Conservation (phyloP, 2,888 invertebrate genomes). For the Aporophyla lueneburgensis region DNA sequence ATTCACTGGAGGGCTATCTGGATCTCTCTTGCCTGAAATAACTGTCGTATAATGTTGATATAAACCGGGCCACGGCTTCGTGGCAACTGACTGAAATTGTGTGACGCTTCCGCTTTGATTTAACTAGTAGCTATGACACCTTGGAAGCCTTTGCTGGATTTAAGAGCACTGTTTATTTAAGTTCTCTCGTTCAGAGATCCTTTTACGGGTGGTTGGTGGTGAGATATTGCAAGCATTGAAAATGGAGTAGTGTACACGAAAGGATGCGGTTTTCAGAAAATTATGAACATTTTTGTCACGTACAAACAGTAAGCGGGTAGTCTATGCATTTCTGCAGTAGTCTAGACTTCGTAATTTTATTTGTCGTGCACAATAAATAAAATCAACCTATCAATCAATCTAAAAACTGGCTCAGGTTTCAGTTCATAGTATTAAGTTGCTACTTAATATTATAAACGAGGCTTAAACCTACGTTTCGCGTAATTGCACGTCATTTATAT, state of each 20-base stretch:
- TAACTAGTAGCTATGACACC: constrained; percentile 64
- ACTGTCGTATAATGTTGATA: constrained; percentile 87
- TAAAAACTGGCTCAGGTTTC: too few relatives aligned
- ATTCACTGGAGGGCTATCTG: constrained; percentile 81
- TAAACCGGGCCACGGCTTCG: constrained; percentile 72
- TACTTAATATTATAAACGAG: neutral
- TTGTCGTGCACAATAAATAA: neutral
- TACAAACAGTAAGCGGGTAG: constrained; percentile 7
- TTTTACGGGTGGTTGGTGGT: constrained; percentile 31
- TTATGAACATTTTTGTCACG: constrained; percentile 35
- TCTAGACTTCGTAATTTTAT: constrained; percentile 30
- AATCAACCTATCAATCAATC: too few relatives aligned
- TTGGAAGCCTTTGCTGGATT: constrained; percentile 54
- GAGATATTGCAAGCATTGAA: constrained; percentile 34
- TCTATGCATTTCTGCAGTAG: constrained; percentile 5
- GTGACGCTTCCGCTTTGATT: constrained; percentile 62
- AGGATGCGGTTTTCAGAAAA: constrained; percentile 26
- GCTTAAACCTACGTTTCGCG: neutral
- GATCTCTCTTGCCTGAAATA: constrained; percentile 83
- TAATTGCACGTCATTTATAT: neutral
- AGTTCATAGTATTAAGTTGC: too few relatives aligned
- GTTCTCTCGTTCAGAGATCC: constrained; percentile 43
- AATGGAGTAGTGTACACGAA: constrained; percentile 9
- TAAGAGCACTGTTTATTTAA: constrained; percentile 61
- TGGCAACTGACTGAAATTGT: constrained; percentile 73